Evolutionary conservation across 2,888 invertebrate species (phyloP).

Genomic region (Clusia tigrina): DNA sequence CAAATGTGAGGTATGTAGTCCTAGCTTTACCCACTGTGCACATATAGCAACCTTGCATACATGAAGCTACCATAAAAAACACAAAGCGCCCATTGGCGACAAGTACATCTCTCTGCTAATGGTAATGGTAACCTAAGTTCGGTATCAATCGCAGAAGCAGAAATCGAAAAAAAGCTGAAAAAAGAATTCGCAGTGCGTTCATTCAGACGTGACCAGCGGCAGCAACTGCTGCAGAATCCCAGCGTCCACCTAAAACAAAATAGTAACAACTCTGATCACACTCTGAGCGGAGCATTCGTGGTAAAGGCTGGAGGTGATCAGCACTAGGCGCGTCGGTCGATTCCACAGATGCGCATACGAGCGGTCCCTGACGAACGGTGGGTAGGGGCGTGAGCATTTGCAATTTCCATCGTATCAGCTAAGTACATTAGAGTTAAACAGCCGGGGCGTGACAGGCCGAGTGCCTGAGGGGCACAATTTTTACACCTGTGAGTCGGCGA

Average conservation of each 20-base stretch:
- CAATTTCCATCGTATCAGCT: slow-evolving; percentile 33
- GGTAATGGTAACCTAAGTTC: slow-evolving; percentile 20
- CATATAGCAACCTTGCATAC: neutral
- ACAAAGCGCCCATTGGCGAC: slow-evolving; percentile 4
- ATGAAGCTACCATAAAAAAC: neutral
- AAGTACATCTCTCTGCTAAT: slow-evolving; percentile 22
- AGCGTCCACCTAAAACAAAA: no score
- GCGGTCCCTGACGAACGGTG: slow-evolving; percentile 15
- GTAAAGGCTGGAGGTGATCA: neutral
- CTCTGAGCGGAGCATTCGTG: neutral
- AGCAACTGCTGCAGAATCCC: neutral
- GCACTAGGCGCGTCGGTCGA: neutral
- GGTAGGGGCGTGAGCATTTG: slow-evolving; percentile 28
- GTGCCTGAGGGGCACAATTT: slow-evolving; percentile 39
- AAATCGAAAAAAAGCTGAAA: neutral
- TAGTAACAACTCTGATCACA: no score
- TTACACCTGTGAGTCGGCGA: slow-evolving; percentile 45
- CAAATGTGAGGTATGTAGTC: no score
- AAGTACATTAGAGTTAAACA: slow-evolving; percentile 32
- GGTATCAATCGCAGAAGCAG: slow-evolving; percentile 1
- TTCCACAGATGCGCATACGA: slow-evolving; percentile 7
- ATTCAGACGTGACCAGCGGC: slow-evolving; percentile 51
- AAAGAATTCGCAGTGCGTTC: slow-evolving; percentile 45
- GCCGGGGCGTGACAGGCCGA: slow-evolving; percentile 7
- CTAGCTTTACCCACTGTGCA: neutral